A percentile compares a stretch with the other conserved stretches of the same genome.
Evolutionary conservation across 2,888 invertebrate species (phyloP).

Genomic region (Lagria hirta): DNA sequence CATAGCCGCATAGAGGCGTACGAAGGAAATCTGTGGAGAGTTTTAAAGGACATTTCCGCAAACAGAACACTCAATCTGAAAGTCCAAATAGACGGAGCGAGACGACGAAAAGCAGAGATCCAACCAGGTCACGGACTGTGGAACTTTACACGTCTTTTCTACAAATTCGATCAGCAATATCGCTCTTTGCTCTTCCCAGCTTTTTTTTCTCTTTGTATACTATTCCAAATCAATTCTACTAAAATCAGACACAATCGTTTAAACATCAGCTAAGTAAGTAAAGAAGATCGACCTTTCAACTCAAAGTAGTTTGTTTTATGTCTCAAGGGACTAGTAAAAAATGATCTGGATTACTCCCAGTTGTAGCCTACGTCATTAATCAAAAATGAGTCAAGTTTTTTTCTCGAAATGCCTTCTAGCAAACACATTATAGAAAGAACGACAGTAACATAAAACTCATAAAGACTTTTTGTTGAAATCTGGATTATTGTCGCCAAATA

Average conservation of each 20-base stretch:
- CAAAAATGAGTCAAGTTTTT: conserved; percentile 34
- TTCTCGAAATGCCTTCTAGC: no score
- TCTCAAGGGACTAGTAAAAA: conserved; percentile 40
- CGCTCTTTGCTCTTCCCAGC: not conserved
- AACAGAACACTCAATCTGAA: conserved; percentile 45
- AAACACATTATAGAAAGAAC: no score
- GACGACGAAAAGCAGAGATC: conserved; percentile 25
- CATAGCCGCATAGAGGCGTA: conserved; percentile 15
- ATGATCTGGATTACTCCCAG: conserved; percentile 43
- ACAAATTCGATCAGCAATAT: conserved; percentile 24
- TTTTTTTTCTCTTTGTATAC: conserved; percentile 8
- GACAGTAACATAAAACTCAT: no score
- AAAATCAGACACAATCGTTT: conserved; percentile 16
- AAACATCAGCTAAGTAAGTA: conserved; percentile 26
- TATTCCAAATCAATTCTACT: conserved; percentile 4
- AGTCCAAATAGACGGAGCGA: conserved; percentile 38
- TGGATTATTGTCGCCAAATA: no score
- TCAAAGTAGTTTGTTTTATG: conserved; percentile 43
- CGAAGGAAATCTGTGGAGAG: conserved; percentile 28
- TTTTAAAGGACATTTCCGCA: conserved; percentile 42
- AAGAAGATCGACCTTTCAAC: conserved; percentile 41
- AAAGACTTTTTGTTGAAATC: no score
- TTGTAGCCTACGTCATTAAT: conserved; percentile 39
- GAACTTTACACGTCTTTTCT: conserved; percentile 31
- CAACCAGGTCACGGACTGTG: no score